Conservation (phyloP, 1,140 invertebrate species). For the Euura lappo region DNA sequence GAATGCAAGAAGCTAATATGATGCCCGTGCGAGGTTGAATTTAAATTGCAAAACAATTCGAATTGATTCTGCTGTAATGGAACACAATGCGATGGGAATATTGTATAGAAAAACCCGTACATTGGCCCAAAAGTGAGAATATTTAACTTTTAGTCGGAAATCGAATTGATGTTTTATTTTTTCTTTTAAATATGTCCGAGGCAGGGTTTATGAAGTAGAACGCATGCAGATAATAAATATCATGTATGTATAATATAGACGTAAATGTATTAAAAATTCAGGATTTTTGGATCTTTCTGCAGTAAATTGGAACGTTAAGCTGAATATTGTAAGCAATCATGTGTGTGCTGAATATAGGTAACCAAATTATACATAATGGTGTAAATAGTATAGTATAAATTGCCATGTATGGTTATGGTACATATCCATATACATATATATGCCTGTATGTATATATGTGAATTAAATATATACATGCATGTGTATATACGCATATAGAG, state of each 20-base stretch:
- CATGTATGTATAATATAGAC: neutral
- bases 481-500: conserved; percentile 32
- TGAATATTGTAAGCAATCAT: conserved; percentile 43
- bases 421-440: neutral
- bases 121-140: conserved; percentile 8
- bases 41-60: conserved; percentile 2
- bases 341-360: conserved; percentile 27
- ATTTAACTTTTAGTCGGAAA: neutral
- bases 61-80: neutral
- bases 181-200: neutral
- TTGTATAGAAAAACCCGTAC: conserved; percentile 1
- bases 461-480: conserved; percentile 33
- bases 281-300: too few species aligned
- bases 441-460: neutral
- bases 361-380: conserved; percentile 15
- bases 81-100: neutral
- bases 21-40: neutral
- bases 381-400: conserved; percentile 19
- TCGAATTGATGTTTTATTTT: neutral
- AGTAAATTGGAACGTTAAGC: conserved; percentile 36
- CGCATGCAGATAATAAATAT: neutral
- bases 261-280: neutral
- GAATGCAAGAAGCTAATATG: neutral
- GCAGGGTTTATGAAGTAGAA: conserved; percentile 5
- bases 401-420: conserved; percentile 10